Percentiles rank a stretch among this genome's conserved stretches.
These are phyloP conservation scores for Pogonocherus hispidulus DNA, from an alignment of 2,888 invertebrate species.

Conservation along the genomic window DNA sequence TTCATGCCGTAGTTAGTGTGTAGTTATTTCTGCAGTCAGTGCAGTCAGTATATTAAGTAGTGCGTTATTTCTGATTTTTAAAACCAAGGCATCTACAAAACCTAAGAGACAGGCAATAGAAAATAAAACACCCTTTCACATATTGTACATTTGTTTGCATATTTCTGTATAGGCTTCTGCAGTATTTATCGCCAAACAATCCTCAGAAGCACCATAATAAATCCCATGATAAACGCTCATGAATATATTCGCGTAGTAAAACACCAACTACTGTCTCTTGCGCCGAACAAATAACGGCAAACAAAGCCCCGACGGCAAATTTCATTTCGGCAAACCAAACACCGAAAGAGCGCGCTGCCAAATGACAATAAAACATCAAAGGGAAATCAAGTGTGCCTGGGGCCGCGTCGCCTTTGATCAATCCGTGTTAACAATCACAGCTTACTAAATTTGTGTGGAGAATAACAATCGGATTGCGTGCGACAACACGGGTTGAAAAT, in stretches of 20 bases:
- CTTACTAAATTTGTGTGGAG: slow-evolving; percentile 58
- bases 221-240: neutral
- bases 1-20: too few species aligned
- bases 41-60: too few species aligned
- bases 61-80: too few species aligned
- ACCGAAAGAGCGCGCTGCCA: slow-evolving; percentile 38
- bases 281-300: too few species aligned
- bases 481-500: slow-evolving; percentile 40
- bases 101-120: too few species aligned
- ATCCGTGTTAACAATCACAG: slow-evolving; percentile 61
- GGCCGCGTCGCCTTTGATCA: slow-evolving; percentile 62
- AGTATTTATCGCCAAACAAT: neutral
- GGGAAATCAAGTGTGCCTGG: slow-evolving; percentile 57
- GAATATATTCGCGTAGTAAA: neutral
- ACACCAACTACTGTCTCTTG: neutral
- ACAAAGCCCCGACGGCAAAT: slow-evolving; percentile 3
- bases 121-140: too few species aligned
- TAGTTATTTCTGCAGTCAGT: too few species aligned
- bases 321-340: slow-evolving; percentile 4
- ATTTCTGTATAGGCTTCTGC: too few species aligned
- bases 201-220: neutral
- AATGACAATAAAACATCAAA: slow-evolving; percentile 57
- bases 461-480: slow-evolving; percentile 56
- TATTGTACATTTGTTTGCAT: too few species aligned
- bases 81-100: too few species aligned